Base-by-base conservation (phyloP, 2,113 vertebrate genomes). In the Istiophorus platypterus region DNA sequence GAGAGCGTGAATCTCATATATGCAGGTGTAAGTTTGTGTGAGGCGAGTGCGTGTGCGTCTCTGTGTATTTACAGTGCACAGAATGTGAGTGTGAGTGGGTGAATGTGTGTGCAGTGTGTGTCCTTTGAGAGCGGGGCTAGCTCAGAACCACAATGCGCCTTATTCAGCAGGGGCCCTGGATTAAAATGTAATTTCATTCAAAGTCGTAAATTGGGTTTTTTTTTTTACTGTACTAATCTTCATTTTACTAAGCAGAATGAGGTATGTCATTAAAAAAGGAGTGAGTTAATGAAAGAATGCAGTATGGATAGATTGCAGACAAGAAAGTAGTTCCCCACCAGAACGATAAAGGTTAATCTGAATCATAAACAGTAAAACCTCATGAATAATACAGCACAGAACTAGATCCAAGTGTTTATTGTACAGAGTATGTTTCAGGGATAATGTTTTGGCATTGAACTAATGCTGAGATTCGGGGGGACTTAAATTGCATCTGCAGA, bases 171-270 rank as follows among this genome's bases (percentile, higher is more conserved):
- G 89, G 88, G 90, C 84, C 79, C 72, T 31, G 91, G 93, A 94
- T 94, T 93, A 91, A 92, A 92, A 93, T 92, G 92, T 93, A 90
- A 94, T 94, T 93, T 93, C 91, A 93, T 93, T 93, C 92, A 93
- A 89, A 89, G 90, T 86, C 39, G 41, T 90, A 93, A 93, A 93
- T 92, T 94, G 88, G 67, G 75, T 92, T 92, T 94, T 92, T 94
- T 90, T 70, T 69, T 69, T n/a, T 9, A 85, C 88, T 84, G 80
- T 78, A 76, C 88, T 93, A 93, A 93, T 94, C 92, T 93, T 93
- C 85, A 87, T 92, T 93, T 92, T 91, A 82, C 86, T 87, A 82
- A 91, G 89, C 85, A 90, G 92, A 92, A 92, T 87, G 90, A 92
- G 89, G 92, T 82, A 87, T 85, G 91, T 75, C 89, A 89, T 92